Evolutionary conservation across 2,888 invertebrate genomes (phyloP), one percentile per base, ranked within the genome.

Genomic region (Hybos culiciformis): DNA sequence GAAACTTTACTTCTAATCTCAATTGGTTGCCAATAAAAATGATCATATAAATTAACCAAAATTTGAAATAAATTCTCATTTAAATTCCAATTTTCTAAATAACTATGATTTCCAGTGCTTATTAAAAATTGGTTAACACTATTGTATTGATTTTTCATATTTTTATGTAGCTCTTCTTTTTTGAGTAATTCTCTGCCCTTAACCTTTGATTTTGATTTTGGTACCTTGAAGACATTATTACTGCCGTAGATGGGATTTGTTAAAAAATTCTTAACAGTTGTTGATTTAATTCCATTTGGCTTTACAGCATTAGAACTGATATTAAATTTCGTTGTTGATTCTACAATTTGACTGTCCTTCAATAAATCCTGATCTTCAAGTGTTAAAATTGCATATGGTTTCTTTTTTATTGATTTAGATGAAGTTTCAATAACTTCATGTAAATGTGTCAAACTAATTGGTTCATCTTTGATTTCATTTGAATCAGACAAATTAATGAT

Each of bases 1-100:
- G 69, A 70, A n/a, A 73, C 69, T 44, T 71, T 71, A 9, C 50
- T 58, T 31, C 59, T 53, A 7, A 66, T 59, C 39, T 63, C 59
- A 3, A 62, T 49, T 6, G 61, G 55, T 44, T 63, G 59, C 66
- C 66, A 66, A 42, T 59, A 59, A 49, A 62, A 65, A 39, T 66
- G 66, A 51, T 66, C 63, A 37, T 59, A 66, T 4, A 67, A 49
- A 48, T 63, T 62, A 4, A 59, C 60, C 24, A 67, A 48, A 14
- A 62, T 50, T 39, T 62, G 61, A 39, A 66, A 66, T n/a, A 59
- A 51, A 49, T 64, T 64, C 7, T 54, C 56, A 37, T 53, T 50
- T 1, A 51, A 49, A 4, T 39, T 42, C 12, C n/a, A n/a, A 29
- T 29, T 29, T 5, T 29, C 12, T n/a, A n/a, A 4, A 6, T 29